Evolutionary conservation across 2,797 vertebrate species (phyloP), one percentile per base, ranked within the genome.

Genomic region (Molossus alvarezi): DNA sequence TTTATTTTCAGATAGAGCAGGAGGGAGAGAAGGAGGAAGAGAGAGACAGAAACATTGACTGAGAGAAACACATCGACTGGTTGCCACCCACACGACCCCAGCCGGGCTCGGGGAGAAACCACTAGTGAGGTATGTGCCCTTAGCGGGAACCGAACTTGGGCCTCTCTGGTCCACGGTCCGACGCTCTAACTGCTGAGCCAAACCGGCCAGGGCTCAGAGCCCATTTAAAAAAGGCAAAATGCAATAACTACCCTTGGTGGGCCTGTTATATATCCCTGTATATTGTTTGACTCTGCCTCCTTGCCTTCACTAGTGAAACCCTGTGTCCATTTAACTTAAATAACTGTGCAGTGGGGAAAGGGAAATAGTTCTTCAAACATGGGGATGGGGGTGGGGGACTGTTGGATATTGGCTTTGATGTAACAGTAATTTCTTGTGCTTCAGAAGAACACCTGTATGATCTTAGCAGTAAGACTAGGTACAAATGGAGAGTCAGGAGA

Each of bases 361-460:
- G 13, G 11, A 86, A 60, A 41, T 76, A 62, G 1, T 84, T 76
- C 33, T n/a, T 58, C 55, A 95, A 88, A 84, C 9, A 25, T 33
- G 23, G 6, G 27, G 41, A 6, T 45, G 41, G 41, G 41, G 41
- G 41, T 45, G 55, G 6, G 29, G 7, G 71, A 41, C n/a, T 91
- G 0, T 45, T 55, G 37, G 57, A 29, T 71, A 23, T 25, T 85
- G 79, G 21, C 33, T 76, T 15, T 62, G 53, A 37, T 17, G 37
- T 89, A 89, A 73, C 13, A 60, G 11, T 89, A 77, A 90, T 72
- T 71, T 81, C 58, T 94, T 14, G 41, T 86, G 21, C 71, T 57
- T 62, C 15, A 27, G 37, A 67, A 76, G 53, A 53, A 55, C 27
- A 45, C 5, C 27, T n/a, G 6, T 72, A n/a, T 76, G 17, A 88